Evolutionary conservation across 1,140 invertebrate species (phyloP).

Genomic region (Hestina assimilis): DNA sequence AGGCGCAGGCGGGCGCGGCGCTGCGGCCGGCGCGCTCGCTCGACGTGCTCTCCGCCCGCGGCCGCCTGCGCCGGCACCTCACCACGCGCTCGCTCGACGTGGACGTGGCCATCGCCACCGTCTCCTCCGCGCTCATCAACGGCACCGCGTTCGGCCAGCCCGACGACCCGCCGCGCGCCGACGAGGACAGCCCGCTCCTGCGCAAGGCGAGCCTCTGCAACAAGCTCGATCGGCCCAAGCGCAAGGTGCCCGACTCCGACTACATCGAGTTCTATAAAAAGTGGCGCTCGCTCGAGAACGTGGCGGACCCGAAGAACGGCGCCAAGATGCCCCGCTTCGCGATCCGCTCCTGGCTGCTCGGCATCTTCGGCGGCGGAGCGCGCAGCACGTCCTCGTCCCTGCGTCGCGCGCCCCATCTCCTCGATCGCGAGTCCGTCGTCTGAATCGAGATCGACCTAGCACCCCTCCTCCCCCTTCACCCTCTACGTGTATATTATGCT

Average conservation of each 20-base stretch:
- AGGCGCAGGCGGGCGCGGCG: constrained; percentile 8
- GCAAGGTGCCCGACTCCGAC: constrained; percentile 65
- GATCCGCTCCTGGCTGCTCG: constrained; percentile 84
- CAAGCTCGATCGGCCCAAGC: constrained; percentile 55
- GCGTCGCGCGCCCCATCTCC: constrained; percentile 77
- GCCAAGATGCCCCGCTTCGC: constrained; percentile 72
- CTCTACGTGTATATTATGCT: constrained; percentile 51
- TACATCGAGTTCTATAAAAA: constrained; percentile 81
- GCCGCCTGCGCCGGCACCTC: constrained; percentile 49
- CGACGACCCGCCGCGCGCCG: constrained; percentile 65
- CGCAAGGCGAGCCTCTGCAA: constrained; percentile 71
- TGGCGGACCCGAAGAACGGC: constrained; percentile 76
- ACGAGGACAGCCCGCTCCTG: constrained; percentile 72
- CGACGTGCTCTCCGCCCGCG: constrained; percentile 50
- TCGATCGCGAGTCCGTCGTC: constrained; percentile 72
- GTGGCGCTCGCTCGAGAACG: constrained; percentile 88
- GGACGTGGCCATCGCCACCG: constrained; percentile 56
- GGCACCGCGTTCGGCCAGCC: constrained; percentile 71
- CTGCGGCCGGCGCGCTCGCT: constrained; percentile 62
- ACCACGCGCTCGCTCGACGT: constrained; percentile 67
- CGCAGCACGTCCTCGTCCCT: constrained; percentile 82
- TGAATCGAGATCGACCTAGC: constrained; percentile 35
- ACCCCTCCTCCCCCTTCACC: neutral
- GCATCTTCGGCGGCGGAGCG: constrained; percentile 82
- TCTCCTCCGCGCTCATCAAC: constrained; percentile 69